phyloP scores from a whole-genome alignment of 2,113 vertebrate genomes.

The Chlamydotis undulata region DNA sequence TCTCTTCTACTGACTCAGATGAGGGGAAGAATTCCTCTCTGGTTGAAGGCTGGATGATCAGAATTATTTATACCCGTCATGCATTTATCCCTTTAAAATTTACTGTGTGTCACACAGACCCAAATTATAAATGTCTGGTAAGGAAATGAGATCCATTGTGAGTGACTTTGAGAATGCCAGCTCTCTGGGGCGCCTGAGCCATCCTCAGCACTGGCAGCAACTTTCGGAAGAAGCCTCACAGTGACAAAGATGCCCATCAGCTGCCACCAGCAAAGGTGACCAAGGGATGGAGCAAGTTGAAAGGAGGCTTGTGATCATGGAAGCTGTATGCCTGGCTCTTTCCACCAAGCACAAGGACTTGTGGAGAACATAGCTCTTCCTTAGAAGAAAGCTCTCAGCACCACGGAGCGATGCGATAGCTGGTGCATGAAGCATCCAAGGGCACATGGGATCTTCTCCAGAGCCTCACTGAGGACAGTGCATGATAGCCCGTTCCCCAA shows the following conservation, averaged over 20 bases:
- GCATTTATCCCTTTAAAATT: not conserved
- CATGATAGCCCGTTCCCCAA: not conserved
- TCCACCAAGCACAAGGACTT: not conserved
- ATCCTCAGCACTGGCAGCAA: not conserved
- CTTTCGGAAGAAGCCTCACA: not conserved
- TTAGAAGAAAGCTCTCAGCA: not conserved
- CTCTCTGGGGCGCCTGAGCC: not conserved
- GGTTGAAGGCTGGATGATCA: not conserved
- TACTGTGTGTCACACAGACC: not conserved
- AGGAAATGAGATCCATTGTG: not conserved
- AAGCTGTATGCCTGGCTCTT: not conserved
- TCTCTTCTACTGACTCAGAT: not conserved
- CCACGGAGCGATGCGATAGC: accelerated
- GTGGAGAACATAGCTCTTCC: not conserved
- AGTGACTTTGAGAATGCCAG: not conserved
- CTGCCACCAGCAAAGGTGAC: not conserved
- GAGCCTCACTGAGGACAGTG: not conserved
- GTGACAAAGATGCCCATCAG: not conserved
- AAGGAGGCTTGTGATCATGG: not conserved
- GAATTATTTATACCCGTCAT: not conserved
- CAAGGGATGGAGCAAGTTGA: not conserved
- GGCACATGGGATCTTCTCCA: not conserved
- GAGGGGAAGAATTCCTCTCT: not conserved
- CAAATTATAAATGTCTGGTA: not conserved
- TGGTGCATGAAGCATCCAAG: not conserved